Percentiles rank a stretch among this genome's conserved stretches.
These are phyloP conservation scores for Chalcosyrphus nemorum DNA, from an alignment of 2,888 invertebrate species.

Conservation along the genomic window DNA sequence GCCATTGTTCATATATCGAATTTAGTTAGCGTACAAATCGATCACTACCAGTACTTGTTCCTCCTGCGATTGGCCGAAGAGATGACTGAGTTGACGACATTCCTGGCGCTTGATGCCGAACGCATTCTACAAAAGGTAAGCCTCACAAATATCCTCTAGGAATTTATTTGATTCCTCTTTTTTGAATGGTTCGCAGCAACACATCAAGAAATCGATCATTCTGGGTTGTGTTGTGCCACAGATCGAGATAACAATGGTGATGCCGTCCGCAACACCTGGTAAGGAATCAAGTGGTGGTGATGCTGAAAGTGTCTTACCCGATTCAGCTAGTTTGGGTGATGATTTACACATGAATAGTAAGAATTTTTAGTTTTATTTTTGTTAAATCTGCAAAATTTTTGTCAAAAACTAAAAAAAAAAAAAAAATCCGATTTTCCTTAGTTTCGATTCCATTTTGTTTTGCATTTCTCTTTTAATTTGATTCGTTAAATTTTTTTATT, in stretches of 20 bases:
- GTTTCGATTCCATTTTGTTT: constrained; percentile 70
- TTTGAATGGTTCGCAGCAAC: constrained; percentile 77
- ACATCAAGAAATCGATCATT: constrained; percentile 83
- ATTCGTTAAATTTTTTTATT: constrained; percentile 26
- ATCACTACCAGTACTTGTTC: constrained; percentile 96
- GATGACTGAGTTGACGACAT: constrained; percentile 90
- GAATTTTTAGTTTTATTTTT: constrained; percentile 78
- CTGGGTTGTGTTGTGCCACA: constrained; percentile 92
- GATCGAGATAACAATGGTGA: constrained; percentile 93
- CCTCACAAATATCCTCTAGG: background rate
- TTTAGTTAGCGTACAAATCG: constrained; percentile 93
- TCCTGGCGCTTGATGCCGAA: constrained; percentile 90
- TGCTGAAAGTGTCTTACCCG: constrained; percentile 92
- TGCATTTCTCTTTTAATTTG: constrained; percentile 24
- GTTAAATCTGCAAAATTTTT: constrained; percentile 70
- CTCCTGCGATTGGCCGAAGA: constrained; percentile 92
- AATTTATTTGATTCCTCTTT: constrained; percentile 5
- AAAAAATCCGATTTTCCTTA: constrained; percentile 68
- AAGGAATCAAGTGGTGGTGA: constrained; percentile 93
- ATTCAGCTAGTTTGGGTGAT: constrained; percentile 92
- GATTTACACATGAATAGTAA: constrained; percentile 86
- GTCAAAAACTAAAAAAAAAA: constrained; percentile 32
- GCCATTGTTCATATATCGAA: constrained; percentile 91
- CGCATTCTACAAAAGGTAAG: constrained; percentile 85
- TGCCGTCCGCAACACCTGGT: constrained; percentile 91